phyloP scores from a whole-genome alignment of 1,140 invertebrate species.

The Formica exsecta region DNA sequence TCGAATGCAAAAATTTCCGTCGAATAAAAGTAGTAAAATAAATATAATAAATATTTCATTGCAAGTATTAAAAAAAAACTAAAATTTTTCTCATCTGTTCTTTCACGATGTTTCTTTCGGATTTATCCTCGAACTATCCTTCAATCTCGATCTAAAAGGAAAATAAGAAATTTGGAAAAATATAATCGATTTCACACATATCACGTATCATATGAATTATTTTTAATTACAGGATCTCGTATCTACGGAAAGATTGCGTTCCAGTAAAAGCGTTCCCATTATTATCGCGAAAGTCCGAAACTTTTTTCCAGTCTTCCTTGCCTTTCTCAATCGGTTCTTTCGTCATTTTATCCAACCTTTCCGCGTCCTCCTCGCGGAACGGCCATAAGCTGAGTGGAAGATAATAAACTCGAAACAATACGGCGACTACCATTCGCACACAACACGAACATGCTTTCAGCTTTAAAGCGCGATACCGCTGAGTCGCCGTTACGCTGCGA shows the following conservation, averaged over 20 bases:
- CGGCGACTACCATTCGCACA: conserved; percentile 65
- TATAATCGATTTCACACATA: neutral
- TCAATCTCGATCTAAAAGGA: neutral
- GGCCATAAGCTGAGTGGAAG: conserved; percentile 47
- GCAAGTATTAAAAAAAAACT: neutral
- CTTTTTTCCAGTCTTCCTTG: conserved; percentile 12
- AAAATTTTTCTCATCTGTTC: neutral
- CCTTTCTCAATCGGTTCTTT: conserved; percentile 7
- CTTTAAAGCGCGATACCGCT: conserved; percentile 81
- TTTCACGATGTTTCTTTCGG: neutral
- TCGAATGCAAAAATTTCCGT: neutral
- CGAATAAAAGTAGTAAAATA: neutral
- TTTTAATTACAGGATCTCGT: neutral
- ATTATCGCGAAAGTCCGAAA: conserved; percentile 48
- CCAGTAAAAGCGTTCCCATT: neutral
- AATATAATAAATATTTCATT: neutral
- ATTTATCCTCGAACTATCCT: neutral
- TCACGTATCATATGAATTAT: conserved; percentile 19
- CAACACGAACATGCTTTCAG: conserved; percentile 84
- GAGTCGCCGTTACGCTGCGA: conserved; percentile 68
- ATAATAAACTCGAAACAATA: conserved; percentile 78
- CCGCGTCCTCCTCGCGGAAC: conserved; percentile 38
- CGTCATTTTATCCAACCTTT: conserved; percentile 55
- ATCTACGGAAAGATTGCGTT: conserved; percentile 16
- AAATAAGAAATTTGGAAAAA: neutral